Evolutionary conservation across 2,113 vertebrate species (phyloP).

Genomic region (Aphelocoma coerulescens): DNA sequence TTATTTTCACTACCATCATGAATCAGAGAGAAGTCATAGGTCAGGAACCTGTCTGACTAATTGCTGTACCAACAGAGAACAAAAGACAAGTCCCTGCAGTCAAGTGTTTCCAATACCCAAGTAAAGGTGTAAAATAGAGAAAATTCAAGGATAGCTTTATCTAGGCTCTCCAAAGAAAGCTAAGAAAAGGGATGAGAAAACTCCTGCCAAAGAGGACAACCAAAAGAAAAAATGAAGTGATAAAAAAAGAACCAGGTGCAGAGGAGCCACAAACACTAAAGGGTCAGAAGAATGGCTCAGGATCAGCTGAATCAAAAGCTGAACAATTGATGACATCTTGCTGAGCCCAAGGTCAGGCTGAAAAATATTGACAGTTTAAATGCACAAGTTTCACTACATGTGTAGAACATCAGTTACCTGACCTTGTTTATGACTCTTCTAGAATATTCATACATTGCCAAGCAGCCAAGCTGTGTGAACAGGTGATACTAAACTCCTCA

Average conservation of each 20-base stretch:
- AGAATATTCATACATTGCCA: not conserved
- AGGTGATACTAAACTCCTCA: not conserved
- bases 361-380: not conserved
- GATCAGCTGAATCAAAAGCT: not conserved
- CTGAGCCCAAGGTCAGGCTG: not conserved
- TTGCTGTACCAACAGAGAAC: not conserved
- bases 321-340: not conserved
- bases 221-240: not conserved
- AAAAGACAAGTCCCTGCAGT: not conserved
- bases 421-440: not conserved
- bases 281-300: not conserved
- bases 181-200: not conserved
- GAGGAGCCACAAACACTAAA: not conserved
- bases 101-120: not conserved
- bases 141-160: not conserved
- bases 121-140: not conserved
- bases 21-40: not conserved
- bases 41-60: not conserved
- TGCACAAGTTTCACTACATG: not conserved
- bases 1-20: not conserved
- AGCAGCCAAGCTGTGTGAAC: not conserved
- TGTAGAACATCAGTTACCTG: not conserved
- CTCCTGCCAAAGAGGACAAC: not conserved
- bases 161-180: not conserved
- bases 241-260: not conserved